Base-by-base conservation (phyloP, 1,140 invertebrate genomes). In the Drosophila funebris region DNA sequence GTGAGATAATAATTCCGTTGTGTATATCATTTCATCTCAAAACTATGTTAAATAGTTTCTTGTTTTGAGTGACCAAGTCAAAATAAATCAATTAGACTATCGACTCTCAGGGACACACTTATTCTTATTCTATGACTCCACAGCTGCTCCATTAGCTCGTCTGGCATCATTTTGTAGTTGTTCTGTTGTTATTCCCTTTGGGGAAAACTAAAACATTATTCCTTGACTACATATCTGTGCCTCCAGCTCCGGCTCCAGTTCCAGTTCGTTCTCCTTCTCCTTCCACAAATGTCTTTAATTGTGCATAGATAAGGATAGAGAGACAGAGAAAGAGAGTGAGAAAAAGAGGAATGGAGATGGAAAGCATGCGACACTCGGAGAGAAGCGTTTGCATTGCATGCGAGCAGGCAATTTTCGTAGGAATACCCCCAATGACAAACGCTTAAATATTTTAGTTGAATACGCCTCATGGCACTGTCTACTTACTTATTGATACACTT, bases 151-250 rank as follows among this genome's bases (percentile, higher is more conserved):
- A 46, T 71, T 71, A 58, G 37, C 18, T 53, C 18, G 36, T 44
- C 54, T 54, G 54, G 58, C 41, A 70, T 60, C 36, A 57, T 58
- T 43, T 43, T 41, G 60, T 50, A 31, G 41, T 48, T 66, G 68
- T 27, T 31, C 16, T 71, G 61, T 31, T n/a, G 48, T 29, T 56
- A 77, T 78, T 78, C 68, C 76, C 76, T 39, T 50, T 73, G 52
- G 76, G 75, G 75, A 71, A 67, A 77, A 72, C 54, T 66, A 50
- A 60, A 73, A 60, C 54, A 72, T 44, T 39, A 29, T 43, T 31
- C 50, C 16, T n/a, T 37, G 33, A 18, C 63, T 58, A 8, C 41
- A n/a, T 18, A 16, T 20, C 24, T 27, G 24, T 27, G 24, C 24
- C 24, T 27, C 33, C 36, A 14, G 4, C 52, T 57, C 54, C 33